Conservation (phyloP, 2,888 invertebrate genomes). For the Drosophila tripunctata region DNA sequence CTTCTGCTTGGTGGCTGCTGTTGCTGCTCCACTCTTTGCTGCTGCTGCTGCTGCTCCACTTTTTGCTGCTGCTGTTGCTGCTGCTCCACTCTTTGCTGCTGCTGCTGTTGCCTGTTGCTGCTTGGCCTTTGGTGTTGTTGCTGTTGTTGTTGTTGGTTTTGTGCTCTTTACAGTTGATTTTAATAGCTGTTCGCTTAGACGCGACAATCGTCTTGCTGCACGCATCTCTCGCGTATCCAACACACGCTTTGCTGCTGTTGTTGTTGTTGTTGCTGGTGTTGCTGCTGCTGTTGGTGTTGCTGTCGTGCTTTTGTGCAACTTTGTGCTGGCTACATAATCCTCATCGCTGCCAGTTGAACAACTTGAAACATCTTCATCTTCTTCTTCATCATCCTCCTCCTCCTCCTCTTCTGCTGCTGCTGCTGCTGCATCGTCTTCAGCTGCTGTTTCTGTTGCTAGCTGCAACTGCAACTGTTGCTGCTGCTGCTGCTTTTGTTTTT, state of each 20-base stretch:
- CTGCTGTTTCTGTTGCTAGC: not conserved
- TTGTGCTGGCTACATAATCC: conserved; percentile 61
- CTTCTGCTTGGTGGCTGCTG: not conserved
- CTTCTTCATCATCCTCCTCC: conserved; percentile 43
- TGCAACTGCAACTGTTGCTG: not conserved
- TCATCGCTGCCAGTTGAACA: conserved; percentile 66
- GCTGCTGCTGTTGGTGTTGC: too few relatives aligned
- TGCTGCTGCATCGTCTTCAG: conserved; percentile 32
- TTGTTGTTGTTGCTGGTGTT: not conserved
- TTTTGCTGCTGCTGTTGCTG: not conserved
- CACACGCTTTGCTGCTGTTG: conserved; percentile 17
- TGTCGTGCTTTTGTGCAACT: conserved; percentile 28
- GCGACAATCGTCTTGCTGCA: conserved; percentile 56
- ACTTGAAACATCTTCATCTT: conserved; percentile 45
- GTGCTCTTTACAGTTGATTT: conserved; percentile 2
- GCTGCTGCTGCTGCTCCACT: not conserved
- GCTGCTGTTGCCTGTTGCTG: conserved; percentile 8
- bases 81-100: not conserved
- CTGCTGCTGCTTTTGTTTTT: conserved; percentile 5
- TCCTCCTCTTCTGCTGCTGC: conserved; percentile 9
- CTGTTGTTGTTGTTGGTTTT: not conserved
- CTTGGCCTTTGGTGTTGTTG: conserved; percentile 1
- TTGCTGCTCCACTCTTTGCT: not conserved
- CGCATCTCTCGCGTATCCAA: conserved; percentile 59
- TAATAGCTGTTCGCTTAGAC: conserved; percentile 40